Evolutionary conservation across 1,140 invertebrate genomes (phyloP), one percentile per base, ranked within the genome.

Genomic region (Anoplolepis gracilipes): DNA sequence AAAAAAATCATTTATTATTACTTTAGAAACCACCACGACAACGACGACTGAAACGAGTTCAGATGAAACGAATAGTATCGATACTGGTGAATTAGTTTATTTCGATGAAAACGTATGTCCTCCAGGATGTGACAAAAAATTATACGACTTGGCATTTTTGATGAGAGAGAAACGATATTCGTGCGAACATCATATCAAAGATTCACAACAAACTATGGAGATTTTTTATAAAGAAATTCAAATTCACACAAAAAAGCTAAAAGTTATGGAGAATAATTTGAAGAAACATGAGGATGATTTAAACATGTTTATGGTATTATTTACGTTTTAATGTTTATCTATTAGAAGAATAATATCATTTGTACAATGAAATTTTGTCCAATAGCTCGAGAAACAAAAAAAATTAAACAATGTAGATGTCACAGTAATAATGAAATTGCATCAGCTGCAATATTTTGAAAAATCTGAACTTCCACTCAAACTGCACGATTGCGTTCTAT

Each of bases 51-150:
- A 96, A 8, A 96, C 96, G 0, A 92, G 73, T 65, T 73, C 87
- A 64, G 96, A 96, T 64, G 96, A 96, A 67, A 94, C 94, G 36
- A 95, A 93, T 46, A 96, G 95, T 86, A 89, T 96, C 28, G 96
- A 96, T 88, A 96, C 96, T n/a, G 89, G 95, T 77, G 95, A 95
- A 5, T 95, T 96, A 0, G 95, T 97, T 33, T 95, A 96, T 11
- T 95, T 97, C 28, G 97, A 98, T 91, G 97, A 98, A 86, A 96
- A 96, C 92, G 94, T 97, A 25, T 98, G 97, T 91, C 98, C 98
- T 0, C 94, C 96, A 30, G 97, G 96, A 1, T 97, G 97, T 92
- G 97, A 98, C 67, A 95, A 95, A 77, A 95, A 95, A 1, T 92
- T 97, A 2, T 97, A 97, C 88, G 95, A 97, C 36, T 92, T 96